Evolutionary conservation across 2,888 invertebrate species (phyloP).

Genomic region (Maniola hyperantus): DNA sequence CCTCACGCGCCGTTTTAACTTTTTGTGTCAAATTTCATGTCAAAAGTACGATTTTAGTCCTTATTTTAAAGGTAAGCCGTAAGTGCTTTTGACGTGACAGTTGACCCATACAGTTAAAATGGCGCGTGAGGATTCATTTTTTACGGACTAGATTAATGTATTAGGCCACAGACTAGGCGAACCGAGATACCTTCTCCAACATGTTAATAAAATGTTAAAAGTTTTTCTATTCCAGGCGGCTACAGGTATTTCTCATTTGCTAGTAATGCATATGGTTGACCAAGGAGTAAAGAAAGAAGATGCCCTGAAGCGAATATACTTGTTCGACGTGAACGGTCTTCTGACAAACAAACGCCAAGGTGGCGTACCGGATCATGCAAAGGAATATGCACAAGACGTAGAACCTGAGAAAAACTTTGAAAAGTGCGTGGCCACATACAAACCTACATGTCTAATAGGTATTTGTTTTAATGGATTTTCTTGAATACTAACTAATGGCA

Average conservation of each 20-base stretch:
- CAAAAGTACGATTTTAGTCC: too few relatives aligned
- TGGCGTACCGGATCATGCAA: conserved; percentile 86
- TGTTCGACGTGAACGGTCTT: conserved; percentile 97
- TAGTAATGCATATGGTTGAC: conserved; percentile 94
- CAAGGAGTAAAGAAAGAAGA: conserved; percentile 84
- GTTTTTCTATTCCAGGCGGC: conserved; percentile 85
- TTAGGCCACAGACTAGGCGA: too few relatives aligned
- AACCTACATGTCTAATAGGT: conserved; percentile 95
- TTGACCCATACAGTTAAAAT: too few relatives aligned
- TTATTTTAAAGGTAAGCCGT: too few relatives aligned
- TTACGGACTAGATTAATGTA: too few relatives aligned
- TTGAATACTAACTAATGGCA: conserved; percentile 35
- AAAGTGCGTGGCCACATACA: conserved; percentile 90
- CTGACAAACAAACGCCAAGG: conserved; percentile 86
- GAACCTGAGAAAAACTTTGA: conserved; percentile 89
- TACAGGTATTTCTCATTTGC: conserved; percentile 95
- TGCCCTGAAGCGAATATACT: conserved; percentile 93
- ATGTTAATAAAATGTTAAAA: conserved; percentile 11
- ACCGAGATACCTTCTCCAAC: background rate
- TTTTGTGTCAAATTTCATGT: too few relatives aligned
- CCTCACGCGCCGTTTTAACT: too few relatives aligned
- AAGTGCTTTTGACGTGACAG: too few relatives aligned
- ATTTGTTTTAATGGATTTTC: conserved; percentile 42
- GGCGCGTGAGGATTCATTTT: too few relatives aligned
- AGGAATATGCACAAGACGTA: conserved; percentile 89